Evolutionary conservation across 2,888 invertebrate genomes (phyloP).

Genomic region (Rotaria magnacalcarata): DNA sequence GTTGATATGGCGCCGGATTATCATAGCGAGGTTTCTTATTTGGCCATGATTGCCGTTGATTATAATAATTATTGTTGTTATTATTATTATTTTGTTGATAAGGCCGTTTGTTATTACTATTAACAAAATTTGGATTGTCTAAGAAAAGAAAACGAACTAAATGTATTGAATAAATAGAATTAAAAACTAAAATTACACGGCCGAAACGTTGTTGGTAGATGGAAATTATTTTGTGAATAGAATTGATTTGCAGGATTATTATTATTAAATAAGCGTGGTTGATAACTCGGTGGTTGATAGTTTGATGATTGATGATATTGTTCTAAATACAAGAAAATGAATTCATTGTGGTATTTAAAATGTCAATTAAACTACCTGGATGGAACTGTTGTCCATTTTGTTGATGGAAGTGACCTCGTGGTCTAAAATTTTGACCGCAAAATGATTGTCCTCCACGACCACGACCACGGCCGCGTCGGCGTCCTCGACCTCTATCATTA

Average conservation of each 20-base stretch:
- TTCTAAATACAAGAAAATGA: neutral
- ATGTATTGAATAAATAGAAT: no score
- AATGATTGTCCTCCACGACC: neutral
- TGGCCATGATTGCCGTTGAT: conserved; percentile 17
- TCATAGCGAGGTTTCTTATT: conserved; percentile 13
- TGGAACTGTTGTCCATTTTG: neutral
- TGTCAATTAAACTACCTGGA: neutral
- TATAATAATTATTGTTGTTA: neutral
- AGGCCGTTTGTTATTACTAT: neutral
- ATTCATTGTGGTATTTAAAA: no score
- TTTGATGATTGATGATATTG: neutral
- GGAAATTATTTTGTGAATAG: neutral
- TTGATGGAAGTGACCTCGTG: neutral
- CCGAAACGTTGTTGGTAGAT: neutral
- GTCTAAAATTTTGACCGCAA: neutral
- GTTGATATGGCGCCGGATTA: neutral
- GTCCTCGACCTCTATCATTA: neutral
- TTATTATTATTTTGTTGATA: conserved; percentile 15
- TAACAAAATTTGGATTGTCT: neutral
- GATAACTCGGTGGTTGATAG: neutral
- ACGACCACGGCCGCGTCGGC: conserved; percentile 3
- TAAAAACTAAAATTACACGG: neutral
- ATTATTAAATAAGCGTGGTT: neutral
- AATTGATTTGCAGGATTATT: neutral
- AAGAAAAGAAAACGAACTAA: neutral